phyloP scores from a whole-genome alignment of 2,888 invertebrate genomes.

The Nomada ruficornis region DNA sequence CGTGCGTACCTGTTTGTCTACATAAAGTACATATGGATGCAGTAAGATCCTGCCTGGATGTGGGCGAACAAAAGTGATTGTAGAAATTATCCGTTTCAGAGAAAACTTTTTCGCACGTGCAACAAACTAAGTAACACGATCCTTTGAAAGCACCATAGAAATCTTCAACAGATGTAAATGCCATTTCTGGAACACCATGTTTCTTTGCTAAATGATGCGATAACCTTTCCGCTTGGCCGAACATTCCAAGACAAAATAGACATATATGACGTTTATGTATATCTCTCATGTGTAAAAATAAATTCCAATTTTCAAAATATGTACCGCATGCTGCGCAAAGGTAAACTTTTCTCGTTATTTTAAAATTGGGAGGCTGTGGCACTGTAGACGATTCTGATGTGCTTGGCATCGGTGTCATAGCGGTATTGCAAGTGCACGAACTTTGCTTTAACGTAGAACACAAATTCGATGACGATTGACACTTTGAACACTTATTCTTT shows the following conservation, averaged over 20 bases:
- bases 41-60: constrained; percentile 68
- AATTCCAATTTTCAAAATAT: constrained; percentile 94
- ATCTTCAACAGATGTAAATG: constrained; percentile 89
- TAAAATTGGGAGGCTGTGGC: constrained; percentile 85
- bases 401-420: constrained; percentile 80
- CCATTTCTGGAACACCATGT: constrained; percentile 91
- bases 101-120: constrained; percentile 92
- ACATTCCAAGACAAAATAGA: constrained; percentile 93
- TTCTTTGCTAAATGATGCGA: constrained; percentile 91
- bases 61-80: constrained; percentile 88
- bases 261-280: constrained; percentile 93
- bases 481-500: constrained; percentile 91
- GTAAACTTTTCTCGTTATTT: constrained; percentile 91
- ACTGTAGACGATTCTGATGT: constrained; percentile 84
- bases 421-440: constrained; percentile 87
- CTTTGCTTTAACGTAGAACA: constrained; percentile 89
- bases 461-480: constrained; percentile 88
- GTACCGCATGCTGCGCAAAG: constrained; percentile 93
- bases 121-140: constrained; percentile 91
- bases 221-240: constrained; percentile 91
- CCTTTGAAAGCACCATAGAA: constrained; percentile 88
- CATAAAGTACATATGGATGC: constrained; percentile 79
- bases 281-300: constrained; percentile 93
- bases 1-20: constrained; percentile 76
- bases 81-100: constrained; percentile 91